Evolutionary conservation across 2,113 vertebrate species (phyloP).

Genomic region (Microcebus ravelobensis): DNA sequence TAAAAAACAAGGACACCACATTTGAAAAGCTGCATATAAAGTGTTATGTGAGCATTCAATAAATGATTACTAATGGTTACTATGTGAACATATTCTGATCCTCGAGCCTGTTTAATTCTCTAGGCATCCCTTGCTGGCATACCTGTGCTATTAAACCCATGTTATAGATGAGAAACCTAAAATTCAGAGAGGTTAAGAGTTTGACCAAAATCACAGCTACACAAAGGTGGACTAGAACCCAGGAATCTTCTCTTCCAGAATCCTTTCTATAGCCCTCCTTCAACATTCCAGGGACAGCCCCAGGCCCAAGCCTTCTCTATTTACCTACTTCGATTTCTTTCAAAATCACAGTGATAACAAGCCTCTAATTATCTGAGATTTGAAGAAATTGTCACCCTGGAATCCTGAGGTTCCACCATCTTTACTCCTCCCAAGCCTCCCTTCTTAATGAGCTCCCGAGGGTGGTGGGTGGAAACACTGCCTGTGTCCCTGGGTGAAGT

Average conservation of each 20-base stretch:
- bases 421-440: background rate
- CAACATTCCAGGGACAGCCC: background rate
- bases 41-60: background rate
- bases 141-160: background rate
- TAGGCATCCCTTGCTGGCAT: background rate
- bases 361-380: slow-evolving; percentile 29
- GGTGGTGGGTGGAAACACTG: background rate
- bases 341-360: background rate
- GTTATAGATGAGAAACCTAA: background rate
- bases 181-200: background rate
- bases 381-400: background rate
- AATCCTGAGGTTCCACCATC: background rate
- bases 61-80: background rate
- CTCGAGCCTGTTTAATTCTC: background rate
- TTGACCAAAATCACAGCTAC: background rate
- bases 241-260: background rate
- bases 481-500: background rate
- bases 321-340: background rate
- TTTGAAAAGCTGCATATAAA: background rate
- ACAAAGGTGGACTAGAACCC: background rate
- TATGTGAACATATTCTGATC: background rate
- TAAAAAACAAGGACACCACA: background rate
- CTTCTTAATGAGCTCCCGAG: slow-evolving; percentile 59
- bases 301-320: background rate
- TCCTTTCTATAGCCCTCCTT: background rate